Evolutionary conservation across 1,140 invertebrate species (phyloP), one percentile per base, ranked within the genome.

Genomic region (Meloidogyne hapla): DNA sequence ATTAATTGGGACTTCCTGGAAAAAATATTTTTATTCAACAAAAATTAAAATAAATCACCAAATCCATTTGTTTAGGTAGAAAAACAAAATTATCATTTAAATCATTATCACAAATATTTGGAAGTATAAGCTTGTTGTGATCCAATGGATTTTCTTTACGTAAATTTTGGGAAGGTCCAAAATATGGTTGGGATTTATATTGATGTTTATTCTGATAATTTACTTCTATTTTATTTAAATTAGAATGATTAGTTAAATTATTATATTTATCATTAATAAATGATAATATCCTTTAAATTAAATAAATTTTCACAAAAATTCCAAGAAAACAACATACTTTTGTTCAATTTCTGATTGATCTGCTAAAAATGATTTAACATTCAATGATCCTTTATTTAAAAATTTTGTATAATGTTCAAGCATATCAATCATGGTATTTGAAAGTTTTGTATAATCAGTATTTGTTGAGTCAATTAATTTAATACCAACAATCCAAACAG

Each of bases 401-500:
- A 15, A n/a, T 21, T 21, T 56, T 9, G n/a, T n/a, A 56, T 56
- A 56, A 56, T 56, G 6, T n/a, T n/a, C n/a, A 56, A 56, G 48
- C 48, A 56, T 56, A 5, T 56, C 48, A 1, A 56, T 56, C 8
- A 0, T n/a, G 8, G n/a, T 5, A n/a, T 56, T n/a, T n/a, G 18
- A 8, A 56, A 56, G n/a, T 3, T 56, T 56, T n/a, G 5, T 56
- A n/a, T 2, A 8, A 6, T 56, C 48, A 45, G 13, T 42, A 48
- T 48, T 48, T 48, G 15, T 18, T 6, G 33, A 33, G 9, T 33
- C 33, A 18, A 56, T 21, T 6, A 70, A 45, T 45, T 70, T 33
- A 61, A 70, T 45, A 6, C 69, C 69, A 26, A 70, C 69, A 45
- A 70, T 18, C 69, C 69, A 70, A 70, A 21, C 18, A 8, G 25